Conservation (phyloP, 2,888 invertebrate genomes). For the Octodonta nipae region DNA sequence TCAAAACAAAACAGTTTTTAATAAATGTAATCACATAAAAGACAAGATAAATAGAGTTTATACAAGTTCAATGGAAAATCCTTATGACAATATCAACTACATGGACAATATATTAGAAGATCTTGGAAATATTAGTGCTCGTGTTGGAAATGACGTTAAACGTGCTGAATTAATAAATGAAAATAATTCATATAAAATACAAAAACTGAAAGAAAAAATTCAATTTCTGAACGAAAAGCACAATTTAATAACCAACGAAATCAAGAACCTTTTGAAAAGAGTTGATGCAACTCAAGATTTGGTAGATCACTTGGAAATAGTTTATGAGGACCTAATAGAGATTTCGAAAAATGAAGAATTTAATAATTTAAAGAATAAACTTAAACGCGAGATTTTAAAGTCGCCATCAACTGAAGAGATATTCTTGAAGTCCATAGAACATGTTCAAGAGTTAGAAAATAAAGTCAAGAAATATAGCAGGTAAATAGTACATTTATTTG, state of each 20-base stretch:
- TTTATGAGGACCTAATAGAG: constrained; percentile 15
- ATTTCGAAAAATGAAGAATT: constrained; percentile 21
- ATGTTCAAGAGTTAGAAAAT: constrained; percentile 37
- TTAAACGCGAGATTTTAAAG: too few relatives aligned
- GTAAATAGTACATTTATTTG: too few relatives aligned
- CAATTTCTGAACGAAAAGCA: too few relatives aligned
- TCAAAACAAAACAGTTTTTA: too few relatives aligned
- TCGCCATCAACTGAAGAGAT: constrained; percentile 35
- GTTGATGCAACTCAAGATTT: constrained; percentile 16
- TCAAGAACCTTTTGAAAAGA: constrained; percentile 14
- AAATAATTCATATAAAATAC: constrained; percentile 16
- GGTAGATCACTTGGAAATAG: constrained; percentile 17
- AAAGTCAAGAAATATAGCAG: constrained; percentile 34
- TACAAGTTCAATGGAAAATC: too few relatives aligned
- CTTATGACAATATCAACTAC: constrained; percentile 19
- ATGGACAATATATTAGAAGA: constrained; percentile 19
- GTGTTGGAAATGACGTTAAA: constrained; percentile 14
- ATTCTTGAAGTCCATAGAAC: constrained; percentile 36
- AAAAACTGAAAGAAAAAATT: constrained; percentile 17
- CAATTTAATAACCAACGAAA: too few relatives aligned
- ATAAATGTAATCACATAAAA: too few relatives aligned
- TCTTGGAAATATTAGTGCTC: constrained; percentile 15
- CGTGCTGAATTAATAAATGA: constrained; percentile 18
- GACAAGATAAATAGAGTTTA: too few relatives aligned
- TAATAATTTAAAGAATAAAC: constrained; percentile 30